phyloP scores from a whole-genome alignment of 1,140 invertebrate genomes.

The Halictus rubicundus region DNA sequence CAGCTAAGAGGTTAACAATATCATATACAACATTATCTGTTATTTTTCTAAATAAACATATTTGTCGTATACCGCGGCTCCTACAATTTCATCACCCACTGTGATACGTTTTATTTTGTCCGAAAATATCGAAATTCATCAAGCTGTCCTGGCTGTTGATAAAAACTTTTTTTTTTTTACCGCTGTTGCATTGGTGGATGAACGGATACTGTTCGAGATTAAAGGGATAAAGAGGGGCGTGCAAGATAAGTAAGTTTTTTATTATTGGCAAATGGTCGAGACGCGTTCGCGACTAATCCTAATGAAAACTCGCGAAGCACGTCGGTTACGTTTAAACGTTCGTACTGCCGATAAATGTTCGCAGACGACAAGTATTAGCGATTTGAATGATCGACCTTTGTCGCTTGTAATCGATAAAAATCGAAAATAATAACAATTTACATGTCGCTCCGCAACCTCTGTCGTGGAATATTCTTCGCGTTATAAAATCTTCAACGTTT shows the following conservation, averaged over 20 bases:
- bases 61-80: no score
- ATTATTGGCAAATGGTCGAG: constrained; percentile 67
- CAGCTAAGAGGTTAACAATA: no score
- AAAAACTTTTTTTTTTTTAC: constrained; percentile 56
- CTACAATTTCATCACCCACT: no score
- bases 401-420: constrained; percentile 3
- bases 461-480: no score
- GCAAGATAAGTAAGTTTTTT: constrained; percentile 70
- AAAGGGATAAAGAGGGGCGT: constrained; percentile 65
- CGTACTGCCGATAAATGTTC: constrained; percentile 44
- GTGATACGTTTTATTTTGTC: no score
- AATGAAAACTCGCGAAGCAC: constrained; percentile 54
- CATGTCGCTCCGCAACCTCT: no score
- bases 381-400: constrained; percentile 39
- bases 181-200: constrained; percentile 45
- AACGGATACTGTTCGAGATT: constrained; percentile 56
- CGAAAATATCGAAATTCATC: not conserved
- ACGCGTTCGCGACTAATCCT: constrained; percentile 66
- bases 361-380: constrained; percentile 46
- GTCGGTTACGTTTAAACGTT: constrained; percentile 50
- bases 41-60: no score
- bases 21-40: no score
- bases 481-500: no score
- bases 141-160: constrained; percentile 13
- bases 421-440: not conserved